These are phyloP conservation scores for Coptotermes formosanus DNA, from an alignment of 1,140 invertebrate genomes.

Conservation along the genomic window DNA sequence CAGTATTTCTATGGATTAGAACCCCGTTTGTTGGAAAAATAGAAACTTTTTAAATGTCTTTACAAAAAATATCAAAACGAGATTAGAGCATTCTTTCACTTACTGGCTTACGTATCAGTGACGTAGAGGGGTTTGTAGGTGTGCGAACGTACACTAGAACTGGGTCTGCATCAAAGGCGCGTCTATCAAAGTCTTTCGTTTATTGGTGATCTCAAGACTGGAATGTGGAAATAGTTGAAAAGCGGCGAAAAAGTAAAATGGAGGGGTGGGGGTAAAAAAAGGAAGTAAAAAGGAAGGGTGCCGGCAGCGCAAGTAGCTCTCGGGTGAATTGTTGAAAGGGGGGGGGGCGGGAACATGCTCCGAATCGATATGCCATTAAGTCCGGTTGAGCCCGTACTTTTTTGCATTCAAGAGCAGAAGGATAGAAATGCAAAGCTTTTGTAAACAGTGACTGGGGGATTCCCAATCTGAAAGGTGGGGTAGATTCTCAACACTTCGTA, in stretches of 20 bases:
- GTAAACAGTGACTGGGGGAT: background rate
- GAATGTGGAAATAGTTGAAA: slow-evolving; percentile 19
- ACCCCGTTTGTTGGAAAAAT: too few relatives aligned
- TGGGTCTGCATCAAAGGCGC: background rate
- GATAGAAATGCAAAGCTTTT: background rate
- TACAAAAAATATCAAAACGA: too few relatives aligned
- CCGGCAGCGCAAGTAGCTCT: background rate
- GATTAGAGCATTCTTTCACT: background rate
- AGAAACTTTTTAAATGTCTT: too few relatives aligned
- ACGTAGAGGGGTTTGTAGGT: background rate
- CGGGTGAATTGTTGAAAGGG: background rate
- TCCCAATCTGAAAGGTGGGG: background rate
- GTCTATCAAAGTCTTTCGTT: slow-evolving; percentile 18
- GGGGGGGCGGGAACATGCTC: background rate
- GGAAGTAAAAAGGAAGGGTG: background rate
- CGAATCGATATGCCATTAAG: slow-evolving; percentile 18
- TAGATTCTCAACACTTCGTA: background rate
- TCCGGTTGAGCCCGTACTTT: background rate
- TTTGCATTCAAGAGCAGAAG: background rate
- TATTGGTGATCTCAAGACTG: slow-evolving; percentile 4
- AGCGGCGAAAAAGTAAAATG: background rate
- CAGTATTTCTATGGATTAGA: too few relatives aligned
- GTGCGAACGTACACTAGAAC: background rate
- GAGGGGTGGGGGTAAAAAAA: background rate
- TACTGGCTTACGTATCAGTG: background rate